Evolutionary conservation across 1,140 invertebrate species (phyloP), one percentile per base, ranked within the genome.

Genomic region (Caerostris extrusa): DNA sequence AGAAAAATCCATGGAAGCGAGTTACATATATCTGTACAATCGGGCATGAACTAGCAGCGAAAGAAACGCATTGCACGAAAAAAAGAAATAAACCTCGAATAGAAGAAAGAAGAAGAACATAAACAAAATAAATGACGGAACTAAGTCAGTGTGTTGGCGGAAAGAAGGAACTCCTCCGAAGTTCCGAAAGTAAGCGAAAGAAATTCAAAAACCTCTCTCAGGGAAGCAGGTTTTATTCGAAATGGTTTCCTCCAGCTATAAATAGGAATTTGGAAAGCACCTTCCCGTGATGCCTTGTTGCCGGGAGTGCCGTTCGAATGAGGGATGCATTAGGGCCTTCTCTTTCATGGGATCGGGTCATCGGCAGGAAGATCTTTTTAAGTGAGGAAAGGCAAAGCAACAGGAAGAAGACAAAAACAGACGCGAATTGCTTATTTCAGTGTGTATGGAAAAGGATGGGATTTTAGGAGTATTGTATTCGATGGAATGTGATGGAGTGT

Each of bases 251-350:
- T 12, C 10, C 34, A 12, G 53, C 56, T 67, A 88, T 88, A 88
- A 88, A 88, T 88, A 57, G 86, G 86, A 88, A 61, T 88, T 34
- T 34, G 58, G 86, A 50, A 50, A 88, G 19, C 56, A 61, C 86
- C 60, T 88, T 14, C 3, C 58, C 19, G 14, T 7, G 14, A 14
- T 50, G 86, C 53, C 60, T 34, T 64, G 86, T 88, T 88, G 86
- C 64, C 58, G 60, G 60, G 60, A 88, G 86, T 53, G 86, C 86
- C 17, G 7, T 83, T 50, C 14, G 86, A 88, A 88, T 64, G 61
- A 88, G 14, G 34, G 60, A 88, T 88, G 86, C 86, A 88, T 88
- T 88, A 88, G 56, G 56, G 58, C 10, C 82, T n/a, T 57, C 77
- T 34, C 14, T 55, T 55, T 50, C 50, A 50, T n/a, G 55, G 57